Percentiles rank a stretch among this genome's conserved stretches.
Conservation (phyloP, 2,888 invertebrate species). For the Meteorus colon region DNA sequence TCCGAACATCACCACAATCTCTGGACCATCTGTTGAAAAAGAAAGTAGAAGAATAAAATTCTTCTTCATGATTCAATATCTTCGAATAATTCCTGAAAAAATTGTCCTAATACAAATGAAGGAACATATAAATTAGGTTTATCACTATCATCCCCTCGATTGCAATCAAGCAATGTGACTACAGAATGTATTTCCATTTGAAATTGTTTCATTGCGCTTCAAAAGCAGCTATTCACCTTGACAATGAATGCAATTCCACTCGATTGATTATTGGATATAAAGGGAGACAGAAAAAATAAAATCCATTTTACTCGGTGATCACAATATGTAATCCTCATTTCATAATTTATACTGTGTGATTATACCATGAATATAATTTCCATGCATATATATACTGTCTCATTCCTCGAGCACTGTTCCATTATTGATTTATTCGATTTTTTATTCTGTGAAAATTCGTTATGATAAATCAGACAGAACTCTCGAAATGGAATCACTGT, state of each 20-base stretch:
- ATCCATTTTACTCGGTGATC: slow-evolving; percentile 2
- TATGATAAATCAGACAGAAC: not conserved
- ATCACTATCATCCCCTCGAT: not conserved
- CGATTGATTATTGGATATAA: not conserved
- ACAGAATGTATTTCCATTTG: not conserved
- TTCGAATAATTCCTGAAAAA: not conserved
- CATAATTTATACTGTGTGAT: not conserved
- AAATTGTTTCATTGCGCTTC: not conserved
- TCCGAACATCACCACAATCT: too few species aligned
- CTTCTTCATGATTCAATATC: not conserved
- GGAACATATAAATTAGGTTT: not conserved
- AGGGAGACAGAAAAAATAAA: slow-evolving; percentile 1
- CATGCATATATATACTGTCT: too few species aligned
- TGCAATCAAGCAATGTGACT: not conserved
- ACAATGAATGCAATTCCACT: not conserved
- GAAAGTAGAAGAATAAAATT: too few species aligned
- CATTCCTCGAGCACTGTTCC: too few species aligned
- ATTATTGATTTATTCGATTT: not conserved
- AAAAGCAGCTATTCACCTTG: not conserved
- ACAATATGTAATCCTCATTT: not conserved
- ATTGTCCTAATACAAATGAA: not conserved
- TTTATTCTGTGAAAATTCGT: not conserved
- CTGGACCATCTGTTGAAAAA: too few species aligned
- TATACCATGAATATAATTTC: too few species aligned
- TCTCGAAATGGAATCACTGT: not conserved